These are phyloP conservation scores for Sphaerodactylus townsendi DNA, from an alignment of 2,113 vertebrate species.

Conservation along the genomic window DNA sequence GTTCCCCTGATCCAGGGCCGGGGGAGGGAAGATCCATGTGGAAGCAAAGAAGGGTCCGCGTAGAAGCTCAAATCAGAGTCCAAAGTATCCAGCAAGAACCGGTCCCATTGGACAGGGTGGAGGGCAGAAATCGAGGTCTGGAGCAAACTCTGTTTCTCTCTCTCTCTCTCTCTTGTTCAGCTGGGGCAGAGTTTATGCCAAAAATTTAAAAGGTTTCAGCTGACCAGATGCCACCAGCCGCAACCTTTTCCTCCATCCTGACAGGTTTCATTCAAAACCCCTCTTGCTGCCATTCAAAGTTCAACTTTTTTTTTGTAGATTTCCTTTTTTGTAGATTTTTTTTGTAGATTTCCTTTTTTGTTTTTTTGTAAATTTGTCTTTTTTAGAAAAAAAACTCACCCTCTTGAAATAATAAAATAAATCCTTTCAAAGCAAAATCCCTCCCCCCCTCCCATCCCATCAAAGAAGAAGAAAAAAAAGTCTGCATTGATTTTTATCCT, in stretches of 20 bases:
- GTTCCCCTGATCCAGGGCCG: slow-evolving; percentile 19
- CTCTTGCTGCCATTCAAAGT: slow-evolving; percentile 26
- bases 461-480: not conserved
- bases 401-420: slow-evolving; percentile 35
- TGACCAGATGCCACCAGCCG: slow-evolving; percentile 11
- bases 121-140: slow-evolving; percentile 26
- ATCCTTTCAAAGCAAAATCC: slow-evolving; percentile 37
- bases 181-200: slow-evolving; percentile 23
- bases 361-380: slow-evolving; percentile 41
- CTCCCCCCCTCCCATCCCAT: slow-evolving; percentile 12
- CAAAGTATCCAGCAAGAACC: slow-evolving; percentile 28
- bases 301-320: slow-evolving; percentile 20
- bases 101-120: not conserved
- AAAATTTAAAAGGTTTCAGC: not conserved
- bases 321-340: slow-evolving; percentile 30
- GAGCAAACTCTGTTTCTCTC: slow-evolving; percentile 24
- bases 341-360: slow-evolving; percentile 29
- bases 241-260: not conserved
- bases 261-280: slow-evolving; percentile 3
- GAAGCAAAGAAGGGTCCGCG: slow-evolving; percentile 21
- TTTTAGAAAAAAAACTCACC: slow-evolving; percentile 31
- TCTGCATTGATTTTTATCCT: slow-evolving; percentile 27
- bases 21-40: not conserved
- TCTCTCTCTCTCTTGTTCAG: slow-evolving; percentile 9
- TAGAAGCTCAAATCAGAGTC: slow-evolving; percentile 28